phyloP scores from a whole-genome alignment of 1,140 invertebrate species.

The Calephelis virginiensis region DNA sequence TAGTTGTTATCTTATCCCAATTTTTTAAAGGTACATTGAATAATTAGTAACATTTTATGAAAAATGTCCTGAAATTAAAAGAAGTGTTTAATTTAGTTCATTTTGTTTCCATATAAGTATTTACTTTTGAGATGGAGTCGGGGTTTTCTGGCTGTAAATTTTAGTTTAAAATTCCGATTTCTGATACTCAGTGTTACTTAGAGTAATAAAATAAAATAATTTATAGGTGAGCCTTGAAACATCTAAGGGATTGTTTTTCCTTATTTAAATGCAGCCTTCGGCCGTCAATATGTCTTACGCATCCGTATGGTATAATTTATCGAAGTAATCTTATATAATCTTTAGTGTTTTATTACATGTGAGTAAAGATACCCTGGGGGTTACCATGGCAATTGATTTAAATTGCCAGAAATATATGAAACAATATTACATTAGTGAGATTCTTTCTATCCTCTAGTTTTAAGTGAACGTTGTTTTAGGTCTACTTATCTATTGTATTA shows the following conservation, averaged over 20 bases:
- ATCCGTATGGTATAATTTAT: conserved; percentile 26
- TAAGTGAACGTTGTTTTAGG: too few species aligned
- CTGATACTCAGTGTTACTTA: conserved; percentile 27
- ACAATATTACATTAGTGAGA: not conserved
- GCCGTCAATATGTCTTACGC: conserved; percentile 24
- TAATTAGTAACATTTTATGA: too few species aligned
- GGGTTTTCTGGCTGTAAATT: too few species aligned
- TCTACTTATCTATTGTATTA: too few species aligned
- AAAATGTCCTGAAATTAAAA: not conserved
- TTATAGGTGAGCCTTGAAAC: conserved; percentile 48
- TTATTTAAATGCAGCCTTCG: conserved; percentile 47
- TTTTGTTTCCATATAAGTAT: too few species aligned
- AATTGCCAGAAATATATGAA: not conserved
- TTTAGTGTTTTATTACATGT: conserved; percentile 4
- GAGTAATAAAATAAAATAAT: conserved; percentile 37
- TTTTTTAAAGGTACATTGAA: too few species aligned
- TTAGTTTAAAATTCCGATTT: not conserved
- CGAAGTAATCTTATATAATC: conserved; percentile 19
- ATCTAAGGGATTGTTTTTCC: conserved; percentile 54
- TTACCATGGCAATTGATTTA: not conserved
- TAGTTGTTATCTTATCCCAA: too few species aligned
- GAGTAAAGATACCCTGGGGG: not conserved
- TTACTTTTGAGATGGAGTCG: too few species aligned
- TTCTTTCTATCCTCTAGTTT: not conserved
- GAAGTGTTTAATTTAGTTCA: not conserved